These are phyloP conservation scores for Prenolepis imparis DNA, from an alignment of 2,888 invertebrate genomes.

Conservation along the genomic window DNA sequence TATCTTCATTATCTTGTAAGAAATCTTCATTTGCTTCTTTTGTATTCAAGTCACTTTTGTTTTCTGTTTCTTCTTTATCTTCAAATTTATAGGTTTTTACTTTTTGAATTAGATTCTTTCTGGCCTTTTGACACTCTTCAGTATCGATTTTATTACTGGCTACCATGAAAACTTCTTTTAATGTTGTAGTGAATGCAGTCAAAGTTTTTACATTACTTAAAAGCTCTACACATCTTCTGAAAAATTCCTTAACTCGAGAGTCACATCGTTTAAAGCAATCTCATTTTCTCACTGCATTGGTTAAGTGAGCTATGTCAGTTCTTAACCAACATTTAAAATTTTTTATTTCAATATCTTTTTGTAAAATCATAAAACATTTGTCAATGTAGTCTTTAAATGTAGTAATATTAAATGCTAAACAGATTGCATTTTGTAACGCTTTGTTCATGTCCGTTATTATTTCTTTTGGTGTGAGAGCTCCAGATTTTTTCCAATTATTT, in stretches of 20 bases:
- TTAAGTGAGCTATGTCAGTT: constrained; percentile 3
- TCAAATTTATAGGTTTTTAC: constrained; percentile 3
- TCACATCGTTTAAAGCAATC: no score
- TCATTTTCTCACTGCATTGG: not conserved
- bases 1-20: constrained; percentile 4
- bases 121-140: not conserved
- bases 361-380: not conserved
- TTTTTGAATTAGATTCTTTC: constrained; percentile 3
- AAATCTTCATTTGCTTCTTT: not conserved
- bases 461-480: no score
- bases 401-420: not conserved
- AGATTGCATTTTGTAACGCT: not conserved
- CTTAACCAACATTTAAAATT: not conserved
- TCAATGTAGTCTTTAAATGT: not conserved
- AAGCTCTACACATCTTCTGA: no score
- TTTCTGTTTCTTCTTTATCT: not conserved
- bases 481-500: no score
- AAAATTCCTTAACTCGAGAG: no score
- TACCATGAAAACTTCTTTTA: not conserved
- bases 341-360: not conserved
- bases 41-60: not conserved
- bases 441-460: not conserved
- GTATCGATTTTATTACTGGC: constrained; percentile 7
- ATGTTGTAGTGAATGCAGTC: constrained; percentile 1
- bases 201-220: not conserved